Conservation (phyloP, 2,113 vertebrate species). For the Mixornis gularis region DNA sequence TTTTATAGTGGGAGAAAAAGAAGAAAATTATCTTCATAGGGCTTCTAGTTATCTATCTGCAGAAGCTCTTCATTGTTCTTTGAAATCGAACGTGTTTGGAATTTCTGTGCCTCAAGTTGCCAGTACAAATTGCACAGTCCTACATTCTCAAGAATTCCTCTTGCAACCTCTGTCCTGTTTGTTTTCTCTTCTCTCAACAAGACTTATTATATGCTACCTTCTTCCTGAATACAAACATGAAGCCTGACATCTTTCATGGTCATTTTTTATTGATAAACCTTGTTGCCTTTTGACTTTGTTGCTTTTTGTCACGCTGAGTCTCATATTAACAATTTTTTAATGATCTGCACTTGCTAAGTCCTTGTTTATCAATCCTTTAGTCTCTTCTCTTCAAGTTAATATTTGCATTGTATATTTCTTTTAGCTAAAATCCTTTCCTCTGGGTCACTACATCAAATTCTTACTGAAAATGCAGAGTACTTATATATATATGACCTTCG, state of each 20-base stretch:
- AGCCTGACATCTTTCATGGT: background rate
- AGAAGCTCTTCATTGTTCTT: background rate
- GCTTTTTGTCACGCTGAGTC: background rate
- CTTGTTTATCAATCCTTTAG: background rate
- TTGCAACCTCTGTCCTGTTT: background rate
- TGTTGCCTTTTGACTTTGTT: background rate
- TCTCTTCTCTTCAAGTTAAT: background rate
- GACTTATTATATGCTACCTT: background rate
- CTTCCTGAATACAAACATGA: background rate
- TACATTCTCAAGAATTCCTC: background rate
- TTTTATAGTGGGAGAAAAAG: background rate
- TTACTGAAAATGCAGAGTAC: background rate
- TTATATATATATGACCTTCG: background rate
- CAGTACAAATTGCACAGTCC: background rate
- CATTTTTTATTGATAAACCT: background rate
- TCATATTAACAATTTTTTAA: background rate
- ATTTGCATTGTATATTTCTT: background rate
- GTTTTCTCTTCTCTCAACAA: background rate
- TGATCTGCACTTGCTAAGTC: background rate
- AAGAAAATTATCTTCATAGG: background rate
- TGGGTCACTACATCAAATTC: background rate
- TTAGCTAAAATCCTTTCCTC: background rate
- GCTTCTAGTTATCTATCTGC: background rate
- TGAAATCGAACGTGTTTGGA: background rate
- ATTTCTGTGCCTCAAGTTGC: background rate